Conservation (phyloP, 2,113 vertebrate species). For the Stercorarius parasiticus region DNA sequence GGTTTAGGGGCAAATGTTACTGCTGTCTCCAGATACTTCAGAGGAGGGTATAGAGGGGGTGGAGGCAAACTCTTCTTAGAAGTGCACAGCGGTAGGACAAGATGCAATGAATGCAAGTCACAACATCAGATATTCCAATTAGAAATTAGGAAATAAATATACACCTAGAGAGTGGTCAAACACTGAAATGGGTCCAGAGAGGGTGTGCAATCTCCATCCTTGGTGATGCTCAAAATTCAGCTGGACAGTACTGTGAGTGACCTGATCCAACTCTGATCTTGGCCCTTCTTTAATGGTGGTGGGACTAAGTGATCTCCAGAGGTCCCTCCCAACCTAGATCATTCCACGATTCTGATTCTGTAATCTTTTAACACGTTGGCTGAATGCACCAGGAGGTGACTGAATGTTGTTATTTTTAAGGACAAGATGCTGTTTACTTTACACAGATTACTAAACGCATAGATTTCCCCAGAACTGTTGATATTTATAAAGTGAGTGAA, state of each 20-base stretch:
- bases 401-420: background rate
- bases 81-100: rapidly evolving
- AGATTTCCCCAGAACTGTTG: background rate
- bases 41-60: background rate
- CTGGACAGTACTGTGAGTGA: background rate
- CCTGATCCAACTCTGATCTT: background rate
- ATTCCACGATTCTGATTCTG: background rate
- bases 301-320: background rate
- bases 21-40: background rate
- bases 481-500: background rate
- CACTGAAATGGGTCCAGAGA: background rate
- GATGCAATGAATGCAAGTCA: background rate
- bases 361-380: rapidly evolving
- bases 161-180: background rate
- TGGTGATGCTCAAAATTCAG: background rate
- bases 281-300: background rate
- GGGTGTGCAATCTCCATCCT: background rate
- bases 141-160: background rate
- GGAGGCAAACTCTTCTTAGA: background rate
- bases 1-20: background rate
- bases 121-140: background rate
- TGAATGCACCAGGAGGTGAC: background rate
- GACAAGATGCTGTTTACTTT: background rate
- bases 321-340: background rate
- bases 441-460: background rate